These are phyloP conservation scores for Myopa testacea DNA, from an alignment of 2,888 invertebrate species.

Conservation along the genomic window DNA sequence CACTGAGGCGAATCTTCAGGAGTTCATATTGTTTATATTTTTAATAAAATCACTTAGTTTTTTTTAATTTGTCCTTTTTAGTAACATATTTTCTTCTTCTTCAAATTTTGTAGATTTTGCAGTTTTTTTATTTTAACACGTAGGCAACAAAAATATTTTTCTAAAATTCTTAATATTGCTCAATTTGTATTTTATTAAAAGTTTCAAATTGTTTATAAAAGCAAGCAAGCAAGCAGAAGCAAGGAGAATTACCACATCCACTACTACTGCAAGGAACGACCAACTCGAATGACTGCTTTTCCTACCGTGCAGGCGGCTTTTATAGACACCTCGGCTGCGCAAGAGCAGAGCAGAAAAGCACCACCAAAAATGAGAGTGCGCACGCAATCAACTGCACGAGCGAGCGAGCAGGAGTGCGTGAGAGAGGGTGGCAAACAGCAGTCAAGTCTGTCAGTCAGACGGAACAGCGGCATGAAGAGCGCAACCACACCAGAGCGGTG, in stretches of 20 bases:
- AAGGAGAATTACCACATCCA: conserved; percentile 42
- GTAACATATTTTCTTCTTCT: conserved; percentile 4
- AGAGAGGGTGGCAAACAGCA: background rate
- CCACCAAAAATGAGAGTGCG: conserved; percentile 19
- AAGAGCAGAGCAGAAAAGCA: conserved; percentile 18
- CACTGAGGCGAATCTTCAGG: conserved; percentile 24
- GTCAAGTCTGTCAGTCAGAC: background rate
- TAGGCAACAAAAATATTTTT: background rate
- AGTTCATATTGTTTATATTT: conserved; percentile 8
- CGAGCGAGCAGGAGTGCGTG: conserved; percentile 1
- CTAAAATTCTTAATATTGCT: conserved; percentile 4
- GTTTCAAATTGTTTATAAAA: conserved; percentile 2
- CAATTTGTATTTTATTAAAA: conserved; percentile 7
- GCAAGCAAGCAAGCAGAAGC: conserved; percentile 34
- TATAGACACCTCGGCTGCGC: conserved; percentile 31
- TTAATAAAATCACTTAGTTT: too few species aligned
- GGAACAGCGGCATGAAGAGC: background rate
- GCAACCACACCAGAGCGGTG: background rate
- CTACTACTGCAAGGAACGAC: conserved; percentile 29
- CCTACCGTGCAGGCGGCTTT: conserved; percentile 32
- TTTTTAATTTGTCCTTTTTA: too few species aligned
- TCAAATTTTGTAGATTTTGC: background rate
- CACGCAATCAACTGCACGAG: conserved; percentile 8
- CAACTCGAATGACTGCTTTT: conserved; percentile 50
- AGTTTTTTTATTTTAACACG: background rate